Base-by-base conservation (phyloP, 37 sponge, comb jelly and placozoan genomes). In the Theonella swinhoei region DNA sequence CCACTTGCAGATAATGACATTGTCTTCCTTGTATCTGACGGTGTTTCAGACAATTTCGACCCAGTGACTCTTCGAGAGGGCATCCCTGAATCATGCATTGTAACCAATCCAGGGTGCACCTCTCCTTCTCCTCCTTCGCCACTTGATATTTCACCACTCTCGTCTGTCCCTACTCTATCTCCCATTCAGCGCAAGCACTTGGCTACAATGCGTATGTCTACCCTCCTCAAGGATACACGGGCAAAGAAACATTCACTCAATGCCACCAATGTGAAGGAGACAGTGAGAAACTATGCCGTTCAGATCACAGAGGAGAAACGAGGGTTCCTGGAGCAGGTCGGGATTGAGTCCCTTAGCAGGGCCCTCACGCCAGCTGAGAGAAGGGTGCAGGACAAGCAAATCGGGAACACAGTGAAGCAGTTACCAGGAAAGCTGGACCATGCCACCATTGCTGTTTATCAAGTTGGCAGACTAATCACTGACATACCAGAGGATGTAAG, bases 361-460 rank as follows among this genome's bases (percentile, higher is more conserved):
- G 79, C 77, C 34, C 26, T 88, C 29, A 80, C 82, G 9, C 34
- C 65, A 9, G 54, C 85, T 0, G 80, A 90, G 25, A 81, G 78
- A 60, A 62, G 86, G 40, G 74, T 70, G 1, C 67, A 83, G 58
- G 86, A 91, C 25, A 42, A 80, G 1, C 72, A 74, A 37, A 74
- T 91, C n/a, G 38, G 62, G 0, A n/a, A 80, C 25, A 43, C 33
- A 3, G 22, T 88, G 24, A 88, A 88, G 37, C 43, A 70, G n/a
- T 40, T 81, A n/a, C 83, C 89, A 0, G 95, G 95, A 19, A 95
- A 95, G 71, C 64, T 95, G 36, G 95, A 95, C 83, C 95, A 95
- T 75, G 89, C 93, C 43, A 83, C 92, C 17, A 77, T 83, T 4
- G 95, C 80, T 2, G 95, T 61, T 0, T 91, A 87, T 58, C 34